Base-by-base conservation (phyloP, 2,797 vertebrate genomes). In the Sitta carolinensis region DNA sequence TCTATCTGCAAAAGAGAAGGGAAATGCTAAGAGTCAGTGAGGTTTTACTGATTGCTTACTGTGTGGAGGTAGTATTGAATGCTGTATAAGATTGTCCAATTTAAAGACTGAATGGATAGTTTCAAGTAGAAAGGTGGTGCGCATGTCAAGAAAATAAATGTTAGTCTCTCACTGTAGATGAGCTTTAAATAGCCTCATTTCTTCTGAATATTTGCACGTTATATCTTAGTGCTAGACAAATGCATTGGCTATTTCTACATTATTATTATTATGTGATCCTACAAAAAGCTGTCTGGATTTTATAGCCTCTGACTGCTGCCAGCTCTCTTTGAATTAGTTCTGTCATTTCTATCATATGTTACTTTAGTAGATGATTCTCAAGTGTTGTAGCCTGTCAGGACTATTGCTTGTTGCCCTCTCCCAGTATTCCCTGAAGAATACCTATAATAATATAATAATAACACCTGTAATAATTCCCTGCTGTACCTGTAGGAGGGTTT, bases 201-300 rank as follows among this genome's bases (percentile, higher is more conserved):
- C 21, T 84, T 78, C 61, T 58, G 74, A 86, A 55, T 92, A 84
- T 90, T 91, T 91, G 20, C 70, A 57, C 32, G 9, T 88, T 93
- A 13, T 61, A 67, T 82, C 55, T 73, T 91, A 40, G 43, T 43
- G 22, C 62, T 62, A 81, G 79, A 86, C 51, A 91, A 90, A 93
- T 76, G 22, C 50, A 79, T 91, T 91, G 93, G 32, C 48, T 94
- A 16, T 55, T 89, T 93, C n/a, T 69, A 52, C 36, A 21, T 80
- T 83, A 42, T 68, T 77, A 74, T 74, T 85, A 47, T 69, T 82
- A 43, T 40, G 45, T 89, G 40, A 80, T 90, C 86, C 59, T 89
- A 69, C 19, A 91, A 78, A 93, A 93, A 79, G 7, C 43, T 92
- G 36, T 69, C 84, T 86, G 43, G 45, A 62, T 93, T 89, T 92